Evolutionary conservation across 2,797 vertebrate genomes (phyloP).

Genomic region (Characodon lateralis): DNA sequence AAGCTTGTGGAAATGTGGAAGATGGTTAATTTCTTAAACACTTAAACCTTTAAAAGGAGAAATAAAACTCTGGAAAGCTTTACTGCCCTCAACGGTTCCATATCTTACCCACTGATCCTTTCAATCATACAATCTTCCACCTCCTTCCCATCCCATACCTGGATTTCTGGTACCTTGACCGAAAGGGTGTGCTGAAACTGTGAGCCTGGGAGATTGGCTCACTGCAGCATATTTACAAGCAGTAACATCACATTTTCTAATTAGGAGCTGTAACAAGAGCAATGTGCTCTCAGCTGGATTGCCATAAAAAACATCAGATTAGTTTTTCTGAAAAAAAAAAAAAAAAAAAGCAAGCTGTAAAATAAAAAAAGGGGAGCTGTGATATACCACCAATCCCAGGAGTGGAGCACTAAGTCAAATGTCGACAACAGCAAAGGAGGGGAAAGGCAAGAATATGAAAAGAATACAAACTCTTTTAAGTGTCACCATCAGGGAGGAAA

Average conservation of each 20-base stretch:
- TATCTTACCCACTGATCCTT: constrained; percentile 53
- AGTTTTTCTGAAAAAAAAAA: constrained; percentile 46
- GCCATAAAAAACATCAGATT: constrained; percentile 63
- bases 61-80: constrained; percentile 50
- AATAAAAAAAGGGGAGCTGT: constrained; percentile 19
- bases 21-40: constrained; percentile 67
- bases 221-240: constrained; percentile 65
- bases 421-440: constrained; percentile 40
- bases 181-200: constrained; percentile 54
- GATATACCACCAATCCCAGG: constrained; percentile 36
- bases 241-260: constrained; percentile 79
- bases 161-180: constrained; percentile 51
- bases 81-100: constrained; percentile 48
- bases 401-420: constrained; percentile 56
- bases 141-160: constrained; percentile 19
- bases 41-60: constrained; percentile 64
- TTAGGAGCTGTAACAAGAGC: constrained; percentile 76
- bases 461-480: constrained; percentile 31
- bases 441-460: constrained; percentile 16
- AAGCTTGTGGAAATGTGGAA: constrained; percentile 63
- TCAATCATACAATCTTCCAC: constrained; percentile 11
- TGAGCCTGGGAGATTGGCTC: constrained; percentile 63
- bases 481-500: constrained; percentile 37
- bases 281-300: constrained; percentile 65
- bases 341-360: constrained; percentile 39